Conservation (phyloP, 2,797 vertebrate species). For the Buphagus erythrorhynchus region DNA sequence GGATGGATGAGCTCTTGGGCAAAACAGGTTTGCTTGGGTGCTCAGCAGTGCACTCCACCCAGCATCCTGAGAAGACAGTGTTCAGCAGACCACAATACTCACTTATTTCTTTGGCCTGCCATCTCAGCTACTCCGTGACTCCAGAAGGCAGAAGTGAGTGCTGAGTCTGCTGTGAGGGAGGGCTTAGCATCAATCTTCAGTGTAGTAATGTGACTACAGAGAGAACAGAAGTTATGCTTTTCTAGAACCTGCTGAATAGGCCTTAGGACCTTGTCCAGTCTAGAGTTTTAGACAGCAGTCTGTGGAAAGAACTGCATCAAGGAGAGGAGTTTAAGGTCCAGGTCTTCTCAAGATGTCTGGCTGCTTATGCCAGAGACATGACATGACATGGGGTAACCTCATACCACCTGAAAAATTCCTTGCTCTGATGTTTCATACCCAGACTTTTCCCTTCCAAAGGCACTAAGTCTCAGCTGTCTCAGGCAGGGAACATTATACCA, state of each 20-base stretch:
- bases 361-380: neutral
- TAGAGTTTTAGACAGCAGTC: neutral
- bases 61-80: neutral
- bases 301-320: neutral
- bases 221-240: neutral
- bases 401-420: neutral
- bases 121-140: conserved; percentile 92
- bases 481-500: neutral
- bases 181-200: conserved; percentile 94
- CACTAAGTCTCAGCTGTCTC: neutral
- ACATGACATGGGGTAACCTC: neutral
- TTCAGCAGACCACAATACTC: conserved; percentile 66
- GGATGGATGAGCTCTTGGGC: neutral
- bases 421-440: neutral
- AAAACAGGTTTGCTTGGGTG: neutral
- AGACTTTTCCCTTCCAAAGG: neutral
- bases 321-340: neutral
- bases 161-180: conserved; percentile 78
- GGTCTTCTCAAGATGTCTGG: neutral
- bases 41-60: neutral
- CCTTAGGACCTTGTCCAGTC: neutral
- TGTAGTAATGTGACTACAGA: conserved; percentile 89
- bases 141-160: conserved; percentile 83
- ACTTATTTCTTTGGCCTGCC: conserved; percentile 97
- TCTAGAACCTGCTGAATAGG: neutral